These are phyloP conservation scores for Tetragonula carbonaria DNA, from an alignment of 2,888 invertebrate genomes.

Conservation along the genomic window DNA sequence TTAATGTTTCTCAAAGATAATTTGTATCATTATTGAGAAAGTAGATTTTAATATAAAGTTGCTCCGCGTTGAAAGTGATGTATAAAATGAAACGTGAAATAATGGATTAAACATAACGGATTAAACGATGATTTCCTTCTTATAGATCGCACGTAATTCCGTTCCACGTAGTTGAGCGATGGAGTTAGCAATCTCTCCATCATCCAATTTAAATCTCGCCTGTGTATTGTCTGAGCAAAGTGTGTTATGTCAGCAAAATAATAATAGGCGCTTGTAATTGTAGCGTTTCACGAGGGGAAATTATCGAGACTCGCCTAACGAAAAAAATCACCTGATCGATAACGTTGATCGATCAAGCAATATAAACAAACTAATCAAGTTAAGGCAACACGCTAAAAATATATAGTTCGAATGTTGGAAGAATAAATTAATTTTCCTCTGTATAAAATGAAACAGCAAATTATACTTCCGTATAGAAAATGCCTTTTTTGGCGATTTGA, in stretches of 20 bases:
- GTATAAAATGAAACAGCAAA: not conserved
- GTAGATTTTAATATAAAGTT: not conserved
- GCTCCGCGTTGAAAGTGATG: not conserved
- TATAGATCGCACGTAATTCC: not conserved
- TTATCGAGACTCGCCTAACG: not conserved
- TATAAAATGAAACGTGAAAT: not conserved
- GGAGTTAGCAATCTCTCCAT: conserved; percentile 3
- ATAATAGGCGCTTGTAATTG: conserved; percentile 17
- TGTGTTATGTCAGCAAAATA: conserved; percentile 25
- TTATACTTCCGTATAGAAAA: no score
- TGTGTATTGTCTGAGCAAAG: conserved; percentile 12
- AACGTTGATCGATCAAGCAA: not conserved
- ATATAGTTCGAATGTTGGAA: not conserved
- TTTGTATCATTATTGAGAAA: not conserved
- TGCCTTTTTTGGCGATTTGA: no score
- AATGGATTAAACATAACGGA: not conserved
- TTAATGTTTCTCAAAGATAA: not conserved
- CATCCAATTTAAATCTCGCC: conserved; percentile 31
- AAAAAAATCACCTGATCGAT: not conserved
- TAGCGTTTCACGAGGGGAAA: not conserved
- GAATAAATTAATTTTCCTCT: not conserved
- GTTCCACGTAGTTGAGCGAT: conserved; percentile 1
- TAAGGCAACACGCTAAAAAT: not conserved
- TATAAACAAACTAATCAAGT: not conserved
- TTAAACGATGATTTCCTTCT: conserved; percentile 10